Evolutionary conservation across 23 tunicate genomes (phyloP).

Genomic region (Diplosoma virens): DNA sequence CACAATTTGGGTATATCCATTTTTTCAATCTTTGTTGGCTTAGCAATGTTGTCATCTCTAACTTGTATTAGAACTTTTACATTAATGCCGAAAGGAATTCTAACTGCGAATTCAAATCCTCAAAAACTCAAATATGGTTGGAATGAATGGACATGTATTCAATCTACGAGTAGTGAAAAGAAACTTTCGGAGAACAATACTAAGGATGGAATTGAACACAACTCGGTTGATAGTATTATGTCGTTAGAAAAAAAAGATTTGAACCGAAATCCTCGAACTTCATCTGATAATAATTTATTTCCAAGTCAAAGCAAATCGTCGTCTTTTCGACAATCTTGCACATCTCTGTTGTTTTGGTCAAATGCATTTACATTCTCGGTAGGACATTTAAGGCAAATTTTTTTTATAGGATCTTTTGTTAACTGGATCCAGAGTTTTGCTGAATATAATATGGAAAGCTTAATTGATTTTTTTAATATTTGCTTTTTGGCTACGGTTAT

Average conservation of each 20-base stretch:
- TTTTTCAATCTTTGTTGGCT: background rate
- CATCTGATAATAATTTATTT: no score
- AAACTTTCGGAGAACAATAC: background rate
- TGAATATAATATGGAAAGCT: background rate
- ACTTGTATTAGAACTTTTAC: background rate
- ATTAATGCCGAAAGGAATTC: conserved; percentile 6
- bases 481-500: no score
- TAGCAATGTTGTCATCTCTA: background rate
- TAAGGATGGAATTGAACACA: background rate
- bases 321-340: no score
- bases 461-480: no score
- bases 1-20: background rate
- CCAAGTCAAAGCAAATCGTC: no score
- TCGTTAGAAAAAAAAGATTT: background rate
- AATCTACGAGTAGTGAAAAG: background rate
- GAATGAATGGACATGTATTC: conserved; percentile 9
- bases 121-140: background rate
- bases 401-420: no score
- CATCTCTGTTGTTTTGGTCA: no score
- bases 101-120: background rate
- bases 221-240: background rate
- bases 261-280: background rate
- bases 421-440: background rate
- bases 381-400: no score
- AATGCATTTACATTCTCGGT: no score